A percentile compares a stretch with the other conserved stretches of the same genome.
These are phyloP conservation scores for Macrotis lagotis DNA, from an alignment of 2,113 vertebrate species.

Conservation along the genomic window DNA sequence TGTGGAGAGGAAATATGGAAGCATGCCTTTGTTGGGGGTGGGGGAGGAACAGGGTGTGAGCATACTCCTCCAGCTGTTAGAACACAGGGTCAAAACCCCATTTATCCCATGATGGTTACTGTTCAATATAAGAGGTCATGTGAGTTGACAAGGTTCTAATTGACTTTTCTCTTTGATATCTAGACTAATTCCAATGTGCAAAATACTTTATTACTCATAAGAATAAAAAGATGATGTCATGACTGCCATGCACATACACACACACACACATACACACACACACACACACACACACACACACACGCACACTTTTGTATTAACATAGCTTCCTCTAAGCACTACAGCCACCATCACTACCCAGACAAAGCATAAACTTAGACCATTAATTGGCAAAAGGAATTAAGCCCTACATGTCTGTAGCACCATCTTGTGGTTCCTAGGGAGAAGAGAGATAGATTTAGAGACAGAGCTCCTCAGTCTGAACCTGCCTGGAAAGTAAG, in stretches of 20 bases:
- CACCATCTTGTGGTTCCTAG: neutral
- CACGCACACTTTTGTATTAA: neutral
- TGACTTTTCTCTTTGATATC: slow-evolving; percentile 7
- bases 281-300: too few relatives aligned
- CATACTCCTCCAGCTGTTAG: neutral
- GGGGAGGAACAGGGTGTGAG: rapidly evolving
- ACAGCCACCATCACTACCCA: neutral
- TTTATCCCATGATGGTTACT: neutral
- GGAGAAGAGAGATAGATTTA: neutral
- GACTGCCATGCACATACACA: neutral
- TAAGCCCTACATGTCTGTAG: neutral
- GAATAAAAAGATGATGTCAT: neutral
- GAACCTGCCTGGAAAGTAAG: too few relatives aligned
- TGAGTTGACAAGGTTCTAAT: neutral
- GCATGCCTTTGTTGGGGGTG: neutral
- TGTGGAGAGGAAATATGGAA: neutral
- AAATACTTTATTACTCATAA: neutral
- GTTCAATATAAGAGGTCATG: neutral
- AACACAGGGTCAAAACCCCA: neutral
- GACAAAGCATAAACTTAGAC: neutral
- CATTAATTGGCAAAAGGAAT: neutral
- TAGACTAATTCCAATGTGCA: neutral
- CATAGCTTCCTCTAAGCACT: neutral
- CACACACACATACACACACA: neutral
- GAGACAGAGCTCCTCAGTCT: neutral